Evolutionary conservation across 2,113 vertebrate genomes (phyloP).

Genomic region (Tachysurus fulvidraco): DNA sequence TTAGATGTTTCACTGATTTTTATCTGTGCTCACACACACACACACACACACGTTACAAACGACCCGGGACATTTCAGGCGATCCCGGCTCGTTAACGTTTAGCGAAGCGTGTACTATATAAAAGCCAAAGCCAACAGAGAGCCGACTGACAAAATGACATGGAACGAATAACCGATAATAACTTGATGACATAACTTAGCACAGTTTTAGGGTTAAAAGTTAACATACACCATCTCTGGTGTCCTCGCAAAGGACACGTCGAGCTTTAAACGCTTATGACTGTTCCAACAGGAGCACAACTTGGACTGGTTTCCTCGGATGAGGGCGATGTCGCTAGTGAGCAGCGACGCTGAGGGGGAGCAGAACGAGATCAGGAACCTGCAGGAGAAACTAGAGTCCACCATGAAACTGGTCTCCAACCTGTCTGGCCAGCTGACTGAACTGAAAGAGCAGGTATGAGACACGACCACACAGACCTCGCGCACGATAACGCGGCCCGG

Average conservation of each 20-base stretch:
- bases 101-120: not conserved
- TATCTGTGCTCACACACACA: not conserved
- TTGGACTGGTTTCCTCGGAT: constrained; percentile 98
- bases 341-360: constrained; percentile 93
- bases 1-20: not conserved
- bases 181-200: too few relatives aligned
- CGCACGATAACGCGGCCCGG: not conserved
- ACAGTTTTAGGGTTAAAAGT: not conserved
- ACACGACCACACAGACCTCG: not conserved
- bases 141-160: not conserved
- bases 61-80: not conserved
- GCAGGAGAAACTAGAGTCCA: constrained; percentile 97
- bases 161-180: too few relatives aligned
- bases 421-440: constrained; percentile 94
- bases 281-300: constrained; percentile 84
- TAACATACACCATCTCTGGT: not conserved
- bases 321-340: constrained; percentile 97
- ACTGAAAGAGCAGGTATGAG: constrained; percentile 92
- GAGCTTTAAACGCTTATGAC: not conserved
- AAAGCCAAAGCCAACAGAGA: not conserved
- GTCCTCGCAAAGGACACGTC: not conserved
- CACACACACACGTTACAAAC: not conserved
- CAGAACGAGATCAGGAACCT: constrained; percentile 96
- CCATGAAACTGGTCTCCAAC: constrained; percentile 94
- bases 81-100: not conserved